phyloP scores from a whole-genome alignment of 92 coral and sea anemone genomes.

The Hydrozoanthus gracilis region DNA sequence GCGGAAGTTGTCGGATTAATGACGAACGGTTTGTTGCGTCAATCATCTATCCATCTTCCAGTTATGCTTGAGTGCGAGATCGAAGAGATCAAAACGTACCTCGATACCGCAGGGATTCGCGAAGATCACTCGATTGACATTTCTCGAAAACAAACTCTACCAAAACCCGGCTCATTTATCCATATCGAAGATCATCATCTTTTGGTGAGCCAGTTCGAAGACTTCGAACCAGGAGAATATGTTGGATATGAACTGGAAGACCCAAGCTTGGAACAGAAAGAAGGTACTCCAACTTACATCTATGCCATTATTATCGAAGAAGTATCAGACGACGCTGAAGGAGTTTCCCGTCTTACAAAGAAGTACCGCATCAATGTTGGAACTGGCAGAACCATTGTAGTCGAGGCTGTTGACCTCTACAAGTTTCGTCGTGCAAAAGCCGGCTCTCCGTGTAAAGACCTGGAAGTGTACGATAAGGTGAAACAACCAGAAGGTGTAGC shows the following conservation, averaged over 20 bases:
- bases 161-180: constrained; percentile 68
- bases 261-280: constrained; percentile 68
- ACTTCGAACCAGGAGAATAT: constrained; percentile 72
- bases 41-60: constrained; percentile 50
- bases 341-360: background rate
- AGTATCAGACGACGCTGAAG: constrained; percentile 15
- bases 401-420: constrained; percentile 66
- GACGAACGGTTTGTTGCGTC: constrained; percentile 49
- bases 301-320: constrained; percentile 77
- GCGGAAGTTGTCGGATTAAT: constrained; percentile 54
- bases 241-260: constrained; percentile 85
- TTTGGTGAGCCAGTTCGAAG: constrained; percentile 58
- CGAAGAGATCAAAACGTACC: constrained; percentile 44
- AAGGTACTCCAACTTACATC: constrained; percentile 73
- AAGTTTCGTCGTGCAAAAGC: constrained; percentile 64
- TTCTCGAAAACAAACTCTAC: constrained; percentile 30
- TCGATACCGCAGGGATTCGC: constrained; percentile 60
- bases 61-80: constrained; percentile 48
- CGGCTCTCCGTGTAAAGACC: constrained; percentile 16
- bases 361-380: constrained; percentile 71
- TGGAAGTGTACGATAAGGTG: constrained; percentile 27
- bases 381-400: constrained; percentile 43
- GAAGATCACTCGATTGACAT: constrained; percentile 53
- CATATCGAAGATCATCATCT: constrained; percentile 71
- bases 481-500: background rate